phyloP scores from a whole-genome alignment of 2,113 vertebrate species.

The Corvus cornix region DNA sequence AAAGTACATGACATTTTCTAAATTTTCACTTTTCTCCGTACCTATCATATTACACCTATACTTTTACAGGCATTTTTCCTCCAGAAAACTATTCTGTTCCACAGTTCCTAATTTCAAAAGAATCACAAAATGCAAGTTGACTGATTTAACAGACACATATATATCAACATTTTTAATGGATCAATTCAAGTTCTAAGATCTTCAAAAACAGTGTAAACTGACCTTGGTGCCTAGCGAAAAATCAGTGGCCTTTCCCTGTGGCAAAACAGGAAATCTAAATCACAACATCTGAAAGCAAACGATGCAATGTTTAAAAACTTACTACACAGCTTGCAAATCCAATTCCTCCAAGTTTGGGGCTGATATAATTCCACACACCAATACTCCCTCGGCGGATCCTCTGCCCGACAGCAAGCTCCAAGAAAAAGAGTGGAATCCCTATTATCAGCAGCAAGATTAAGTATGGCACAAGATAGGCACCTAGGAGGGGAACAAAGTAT shows the following conservation, averaged over 20 bases:
- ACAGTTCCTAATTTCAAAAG: background rate
- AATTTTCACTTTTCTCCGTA: background rate
- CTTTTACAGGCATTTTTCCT: background rate
- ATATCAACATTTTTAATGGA: background rate
- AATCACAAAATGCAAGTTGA: background rate
- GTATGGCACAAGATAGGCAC: constrained; percentile 97
- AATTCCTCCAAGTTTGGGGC: constrained; percentile 93
- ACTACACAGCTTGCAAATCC: constrained; percentile 96
- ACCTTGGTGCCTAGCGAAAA: background rate
- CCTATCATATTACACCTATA: background rate
- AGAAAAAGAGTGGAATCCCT: constrained; percentile 95
- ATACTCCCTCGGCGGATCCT: constrained; percentile 95
- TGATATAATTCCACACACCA: constrained; percentile 98
- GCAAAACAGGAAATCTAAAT: background rate
- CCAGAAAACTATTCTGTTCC: background rate
- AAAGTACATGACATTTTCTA: background rate
- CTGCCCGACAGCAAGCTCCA: constrained; percentile 96
- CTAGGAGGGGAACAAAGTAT: constrained; percentile 69
- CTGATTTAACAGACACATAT: background rate
- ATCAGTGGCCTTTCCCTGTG: background rate
- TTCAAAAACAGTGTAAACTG: background rate
- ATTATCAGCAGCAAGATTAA: constrained; percentile 89
- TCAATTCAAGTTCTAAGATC: background rate
- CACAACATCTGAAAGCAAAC: background rate
- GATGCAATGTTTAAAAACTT: constrained; percentile 62